Conservation (phyloP, 2,113 vertebrate species). For the Dromiciops gliroides region DNA sequence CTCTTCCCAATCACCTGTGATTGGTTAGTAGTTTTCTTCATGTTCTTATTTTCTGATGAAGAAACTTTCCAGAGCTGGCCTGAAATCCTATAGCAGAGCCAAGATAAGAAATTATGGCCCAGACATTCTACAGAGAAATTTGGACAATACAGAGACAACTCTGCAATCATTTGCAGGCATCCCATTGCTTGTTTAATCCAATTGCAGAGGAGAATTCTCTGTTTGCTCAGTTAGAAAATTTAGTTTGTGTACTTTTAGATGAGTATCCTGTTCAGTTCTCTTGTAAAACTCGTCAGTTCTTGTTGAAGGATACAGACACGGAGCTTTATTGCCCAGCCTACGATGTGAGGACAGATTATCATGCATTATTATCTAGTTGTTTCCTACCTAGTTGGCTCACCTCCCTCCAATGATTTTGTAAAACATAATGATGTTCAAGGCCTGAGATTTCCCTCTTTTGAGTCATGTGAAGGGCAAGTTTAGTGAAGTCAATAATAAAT, state of each 20-base stretch:
- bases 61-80: neutral
- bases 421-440: neutral
- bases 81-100: neutral
- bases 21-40: neutral
- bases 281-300: neutral
- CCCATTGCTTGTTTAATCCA: neutral
- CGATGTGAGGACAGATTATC: neutral
- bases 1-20: neutral
- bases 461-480: neutral
- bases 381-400: neutral
- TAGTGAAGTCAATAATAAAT: neutral
- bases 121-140: neutral
- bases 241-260: neutral
- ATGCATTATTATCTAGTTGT: neutral
- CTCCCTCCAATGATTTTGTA: neutral
- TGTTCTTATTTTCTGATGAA: neutral
- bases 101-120: neutral
- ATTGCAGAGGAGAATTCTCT: neutral
- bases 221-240: neutral
- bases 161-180: neutral
- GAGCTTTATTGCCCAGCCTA: neutral
- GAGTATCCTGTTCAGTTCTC: neutral
- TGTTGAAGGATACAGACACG: neutral
- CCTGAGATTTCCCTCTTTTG: neutral
- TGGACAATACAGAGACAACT: neutral